Evolutionary conservation across 2,888 invertebrate genomes (phyloP).

Genomic region (Drosophila testacea): DNA sequence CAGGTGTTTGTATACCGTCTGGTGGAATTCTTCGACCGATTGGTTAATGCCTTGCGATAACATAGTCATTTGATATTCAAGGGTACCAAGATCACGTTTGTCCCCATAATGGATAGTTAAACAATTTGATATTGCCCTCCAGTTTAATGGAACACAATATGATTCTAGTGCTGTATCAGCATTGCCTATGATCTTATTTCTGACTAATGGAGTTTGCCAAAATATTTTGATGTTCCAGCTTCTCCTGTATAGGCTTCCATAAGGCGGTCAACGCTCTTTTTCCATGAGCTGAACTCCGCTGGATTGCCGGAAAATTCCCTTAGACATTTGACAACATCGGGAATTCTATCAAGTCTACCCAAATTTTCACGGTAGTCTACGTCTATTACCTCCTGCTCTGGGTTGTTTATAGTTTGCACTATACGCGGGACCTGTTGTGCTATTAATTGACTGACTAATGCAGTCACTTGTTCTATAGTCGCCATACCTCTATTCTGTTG

Average conservation of each 20-base stretch:
- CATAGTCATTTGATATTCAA: slow-evolving; percentile 3
- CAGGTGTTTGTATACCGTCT: not conserved
- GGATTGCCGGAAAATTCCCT: too few relatives aligned
- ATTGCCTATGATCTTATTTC: too few relatives aligned
- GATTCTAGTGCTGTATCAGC: too few relatives aligned
- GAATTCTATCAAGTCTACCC: not conserved
- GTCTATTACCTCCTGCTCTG: not conserved
- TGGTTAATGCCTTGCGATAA: not conserved
- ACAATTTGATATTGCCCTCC: slow-evolving; percentile 7
- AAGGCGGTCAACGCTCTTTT: slow-evolving; percentile 6
- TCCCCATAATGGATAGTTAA: slow-evolving; percentile 3
- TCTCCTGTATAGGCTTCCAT: not conserved
- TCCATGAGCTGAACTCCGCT: not conserved
- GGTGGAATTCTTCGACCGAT: not conserved
- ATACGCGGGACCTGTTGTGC: not conserved
- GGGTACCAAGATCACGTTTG: slow-evolving; percentile 2
- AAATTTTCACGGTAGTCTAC: not conserved
- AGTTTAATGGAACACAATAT: not conserved
- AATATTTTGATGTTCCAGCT: not conserved
- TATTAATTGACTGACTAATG: not conserved
- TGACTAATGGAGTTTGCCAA: not conserved
- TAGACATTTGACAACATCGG: too few relatives aligned
- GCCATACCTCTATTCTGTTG: slow-evolving; percentile 3
- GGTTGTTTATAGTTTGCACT: not conserved
- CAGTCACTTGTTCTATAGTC: not conserved